Evolutionary conservation across 2,888 invertebrate genomes (phyloP).

Genomic region (Lycocerus yunnanus): DNA sequence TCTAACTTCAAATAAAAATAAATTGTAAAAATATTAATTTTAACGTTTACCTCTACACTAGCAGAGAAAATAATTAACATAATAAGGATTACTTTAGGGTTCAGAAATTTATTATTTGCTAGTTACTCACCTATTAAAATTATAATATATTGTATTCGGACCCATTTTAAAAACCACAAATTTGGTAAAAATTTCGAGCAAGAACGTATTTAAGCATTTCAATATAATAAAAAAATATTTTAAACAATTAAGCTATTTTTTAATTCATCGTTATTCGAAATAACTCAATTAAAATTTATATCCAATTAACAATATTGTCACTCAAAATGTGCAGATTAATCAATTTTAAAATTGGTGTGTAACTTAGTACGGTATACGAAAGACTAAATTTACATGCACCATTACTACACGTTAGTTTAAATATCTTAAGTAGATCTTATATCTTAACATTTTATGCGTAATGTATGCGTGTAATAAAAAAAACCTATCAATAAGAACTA

Average conservation of each 20-base stretch:
- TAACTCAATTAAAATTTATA: background rate
- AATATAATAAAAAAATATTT: background rate
- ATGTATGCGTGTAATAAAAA: background rate
- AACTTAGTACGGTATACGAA: constrained; percentile 16
- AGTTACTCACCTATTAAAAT: background rate
- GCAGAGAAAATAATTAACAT: background rate
- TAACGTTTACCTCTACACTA: background rate
- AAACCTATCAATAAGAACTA: background rate
- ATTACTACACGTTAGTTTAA: constrained; percentile 17
- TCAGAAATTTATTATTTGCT: background rate
- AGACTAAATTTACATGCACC: constrained; percentile 25
- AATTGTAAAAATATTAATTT: too few relatives aligned
- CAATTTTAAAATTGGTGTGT: constrained; percentile 9
- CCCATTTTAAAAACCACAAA: background rate
- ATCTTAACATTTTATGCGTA: background rate
- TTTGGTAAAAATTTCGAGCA: background rate
- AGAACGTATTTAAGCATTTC: background rate
- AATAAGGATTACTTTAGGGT: too few relatives aligned
- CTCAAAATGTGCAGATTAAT: background rate
- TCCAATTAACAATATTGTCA: background rate
- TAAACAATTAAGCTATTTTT: background rate
- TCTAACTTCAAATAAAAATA: too few relatives aligned
- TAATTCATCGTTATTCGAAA: background rate
- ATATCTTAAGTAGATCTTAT: background rate
- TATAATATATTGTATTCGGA: background rate